Conservation (phyloP, 1,140 invertebrate species). For the Aphidius gifuensis region DNA sequence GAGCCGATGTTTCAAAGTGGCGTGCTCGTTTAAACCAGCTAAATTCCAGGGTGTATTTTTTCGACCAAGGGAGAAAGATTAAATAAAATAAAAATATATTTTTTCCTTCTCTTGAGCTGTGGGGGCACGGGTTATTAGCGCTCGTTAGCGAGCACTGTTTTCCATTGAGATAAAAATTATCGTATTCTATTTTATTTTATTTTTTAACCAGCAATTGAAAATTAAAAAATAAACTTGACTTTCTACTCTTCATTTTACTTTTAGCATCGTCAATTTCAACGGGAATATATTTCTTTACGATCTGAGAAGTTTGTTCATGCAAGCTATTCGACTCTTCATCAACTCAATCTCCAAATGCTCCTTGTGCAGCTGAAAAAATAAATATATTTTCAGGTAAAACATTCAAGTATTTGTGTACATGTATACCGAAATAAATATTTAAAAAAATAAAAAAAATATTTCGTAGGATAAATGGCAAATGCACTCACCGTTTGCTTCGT, state of each 20-base stretch:
- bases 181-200: slow-evolving; percentile 12
- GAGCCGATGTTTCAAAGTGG: slow-evolving; percentile 26
- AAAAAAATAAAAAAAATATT: slow-evolving; percentile 17
- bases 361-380: slow-evolving; percentile 38
- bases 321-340: slow-evolving; percentile 45
- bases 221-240: no score
- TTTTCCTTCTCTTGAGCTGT: neutral
- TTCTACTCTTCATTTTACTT: no score
- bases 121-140: slow-evolving; percentile 23
- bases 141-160: slow-evolving; percentile 24
- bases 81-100: neutral
- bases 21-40: slow-evolving; percentile 12
- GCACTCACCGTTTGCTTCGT: slow-evolving; percentile 44
- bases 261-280: neutral
- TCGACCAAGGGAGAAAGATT: neutral
- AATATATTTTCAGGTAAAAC: no score
- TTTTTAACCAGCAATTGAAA: neutral
- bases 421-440: neutral
- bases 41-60: slow-evolving; percentile 11
- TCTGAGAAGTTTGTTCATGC: slow-evolving; percentile 41
- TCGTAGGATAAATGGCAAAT: slow-evolving; percentile 1
- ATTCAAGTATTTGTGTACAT: no score
- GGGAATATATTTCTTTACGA: neutral
- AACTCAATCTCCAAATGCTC: slow-evolving; percentile 47
- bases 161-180: slow-evolving; percentile 22